These are phyloP conservation scores for Drosophila stalkeri DNA, from an alignment of 2,888 invertebrate species.

Conservation along the genomic window DNA sequence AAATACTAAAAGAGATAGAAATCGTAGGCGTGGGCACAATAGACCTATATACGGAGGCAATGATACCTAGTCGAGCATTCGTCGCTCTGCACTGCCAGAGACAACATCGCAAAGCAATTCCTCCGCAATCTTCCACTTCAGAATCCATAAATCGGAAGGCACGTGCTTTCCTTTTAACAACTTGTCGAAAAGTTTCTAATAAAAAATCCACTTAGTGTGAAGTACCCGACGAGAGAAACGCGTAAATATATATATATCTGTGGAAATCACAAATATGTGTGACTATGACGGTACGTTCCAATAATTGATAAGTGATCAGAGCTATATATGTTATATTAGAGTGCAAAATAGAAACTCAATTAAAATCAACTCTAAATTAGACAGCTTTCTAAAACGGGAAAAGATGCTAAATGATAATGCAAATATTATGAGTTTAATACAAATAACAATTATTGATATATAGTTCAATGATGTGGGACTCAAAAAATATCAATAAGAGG, in stretches of 20 bases:
- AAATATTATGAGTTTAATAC: neutral
- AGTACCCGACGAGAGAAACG: slow-evolving; percentile 18
- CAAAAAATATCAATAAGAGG: neutral
- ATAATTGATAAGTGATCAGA: slow-evolving; percentile 25
- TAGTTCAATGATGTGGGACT: neutral
- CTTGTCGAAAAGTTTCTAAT: slow-evolving; percentile 18
- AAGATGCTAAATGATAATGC: neutral
- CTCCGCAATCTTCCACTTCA: slow-evolving; percentile 23
- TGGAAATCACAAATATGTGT: slow-evolving; percentile 35
- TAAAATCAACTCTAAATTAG: neutral
- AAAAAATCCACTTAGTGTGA: slow-evolving; percentile 24
- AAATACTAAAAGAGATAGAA: neutral
- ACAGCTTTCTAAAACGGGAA: slow-evolving; percentile 1
- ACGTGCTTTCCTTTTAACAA: slow-evolving; percentile 41
- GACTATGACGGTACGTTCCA: slow-evolving; percentile 51
- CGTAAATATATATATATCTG: slow-evolving; percentile 7
- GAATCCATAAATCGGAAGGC: slow-evolving; percentile 13
- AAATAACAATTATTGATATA: neutral
- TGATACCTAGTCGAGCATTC: slow-evolving; percentile 27
- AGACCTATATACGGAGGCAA: slow-evolving; percentile 30
- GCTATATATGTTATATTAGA: neutral
- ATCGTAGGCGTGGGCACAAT: neutral
- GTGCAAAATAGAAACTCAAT: slow-evolving; percentile 17
- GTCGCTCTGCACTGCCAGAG: slow-evolving; percentile 27
- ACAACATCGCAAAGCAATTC: slow-evolving; percentile 28